phyloP scores from a whole-genome alignment of 2,888 invertebrate species.

The Teleiodes luculella region DNA sequence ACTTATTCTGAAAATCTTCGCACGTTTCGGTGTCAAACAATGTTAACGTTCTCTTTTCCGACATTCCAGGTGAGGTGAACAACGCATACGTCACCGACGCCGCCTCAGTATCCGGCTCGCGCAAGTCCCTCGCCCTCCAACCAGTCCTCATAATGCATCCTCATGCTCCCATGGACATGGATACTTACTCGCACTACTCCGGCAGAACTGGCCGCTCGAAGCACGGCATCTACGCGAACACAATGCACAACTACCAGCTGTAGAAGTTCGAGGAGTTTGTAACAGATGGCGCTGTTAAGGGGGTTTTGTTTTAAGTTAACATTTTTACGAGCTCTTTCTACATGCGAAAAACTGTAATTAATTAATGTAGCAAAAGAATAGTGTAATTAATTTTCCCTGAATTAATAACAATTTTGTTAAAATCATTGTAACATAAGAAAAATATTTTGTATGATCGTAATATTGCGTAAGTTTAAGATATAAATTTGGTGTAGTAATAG shows the following conservation, averaged over 20 bases:
- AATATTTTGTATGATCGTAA: too few relatives aligned
- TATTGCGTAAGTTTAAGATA: too few relatives aligned
- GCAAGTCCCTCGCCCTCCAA: constrained; percentile 91
- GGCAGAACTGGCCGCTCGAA: constrained; percentile 82
- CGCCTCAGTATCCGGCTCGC: constrained; percentile 89
- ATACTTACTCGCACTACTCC: constrained; percentile 89
- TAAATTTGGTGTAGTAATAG: background rate
- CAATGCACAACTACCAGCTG: constrained; percentile 85
- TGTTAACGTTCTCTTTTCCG: background rate
- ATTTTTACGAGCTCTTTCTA: background rate
- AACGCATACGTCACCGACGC: constrained; percentile 92
- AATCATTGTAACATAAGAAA: too few relatives aligned
- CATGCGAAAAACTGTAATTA: too few relatives aligned
- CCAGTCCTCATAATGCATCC: constrained; percentile 91
- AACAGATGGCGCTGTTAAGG: constrained; percentile 37
- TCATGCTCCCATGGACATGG: constrained; percentile 80
- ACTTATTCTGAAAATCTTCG: too few relatives aligned
- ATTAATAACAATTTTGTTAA: too few relatives aligned
- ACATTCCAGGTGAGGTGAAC: constrained; percentile 88
- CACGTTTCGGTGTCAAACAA: too few relatives aligned
- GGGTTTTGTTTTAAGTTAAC: constrained; percentile 23
- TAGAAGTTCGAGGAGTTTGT: constrained; percentile 34
- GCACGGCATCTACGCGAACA: constrained; percentile 81
- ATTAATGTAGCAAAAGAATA: too few relatives aligned
- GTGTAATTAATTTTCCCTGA: too few relatives aligned